Percentiles rank a stretch among this genome's conserved stretches.
Conservation (phyloP, 2,888 invertebrate species). For the Leptinotarsa haldemani region DNA sequence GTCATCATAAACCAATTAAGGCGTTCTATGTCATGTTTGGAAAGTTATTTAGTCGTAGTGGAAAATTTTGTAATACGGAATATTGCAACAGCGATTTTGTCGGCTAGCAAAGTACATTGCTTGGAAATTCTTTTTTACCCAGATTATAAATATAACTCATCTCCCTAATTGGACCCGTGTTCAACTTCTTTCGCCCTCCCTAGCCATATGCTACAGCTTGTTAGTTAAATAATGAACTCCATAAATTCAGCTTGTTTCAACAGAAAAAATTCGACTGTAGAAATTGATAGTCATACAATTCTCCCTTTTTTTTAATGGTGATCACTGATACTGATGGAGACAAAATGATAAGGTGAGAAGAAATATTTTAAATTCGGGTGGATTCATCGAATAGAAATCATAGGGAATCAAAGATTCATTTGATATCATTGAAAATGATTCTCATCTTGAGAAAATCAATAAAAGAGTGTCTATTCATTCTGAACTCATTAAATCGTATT, state of each 20-base stretch:
- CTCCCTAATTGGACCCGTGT: conserved; percentile 47
- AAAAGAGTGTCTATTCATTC: no score
- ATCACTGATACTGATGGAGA: not conserved
- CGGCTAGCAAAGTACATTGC: conserved; percentile 46
- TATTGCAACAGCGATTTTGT: conserved; percentile 51
- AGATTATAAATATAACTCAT: conserved; percentile 53
- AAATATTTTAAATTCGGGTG: no score
- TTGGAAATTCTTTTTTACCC: conserved; percentile 53
- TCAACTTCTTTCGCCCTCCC: conserved; percentile 45
- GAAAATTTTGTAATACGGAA: conserved; percentile 36
- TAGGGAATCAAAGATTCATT: no score
- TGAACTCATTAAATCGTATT: no score
- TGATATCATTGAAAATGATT: no score
- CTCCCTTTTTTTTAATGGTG: not conserved
- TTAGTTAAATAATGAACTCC: conserved; percentile 60
- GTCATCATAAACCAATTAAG: conserved; percentile 13
- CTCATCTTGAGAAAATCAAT: no score
- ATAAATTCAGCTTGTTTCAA: conserved; percentile 59
- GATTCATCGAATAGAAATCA: no score
- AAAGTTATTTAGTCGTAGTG: not conserved
- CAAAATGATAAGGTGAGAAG: no score
- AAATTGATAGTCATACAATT: conserved; percentile 46
- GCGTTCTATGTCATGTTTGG: not conserved
- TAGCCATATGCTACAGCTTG: conserved; percentile 55
- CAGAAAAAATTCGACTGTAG: conserved; percentile 53